Evolutionary conservation across 2,113 vertebrate species (phyloP), one percentile per base, ranked within the genome.

Genomic region (Psittacula cyanocephala): DNA sequence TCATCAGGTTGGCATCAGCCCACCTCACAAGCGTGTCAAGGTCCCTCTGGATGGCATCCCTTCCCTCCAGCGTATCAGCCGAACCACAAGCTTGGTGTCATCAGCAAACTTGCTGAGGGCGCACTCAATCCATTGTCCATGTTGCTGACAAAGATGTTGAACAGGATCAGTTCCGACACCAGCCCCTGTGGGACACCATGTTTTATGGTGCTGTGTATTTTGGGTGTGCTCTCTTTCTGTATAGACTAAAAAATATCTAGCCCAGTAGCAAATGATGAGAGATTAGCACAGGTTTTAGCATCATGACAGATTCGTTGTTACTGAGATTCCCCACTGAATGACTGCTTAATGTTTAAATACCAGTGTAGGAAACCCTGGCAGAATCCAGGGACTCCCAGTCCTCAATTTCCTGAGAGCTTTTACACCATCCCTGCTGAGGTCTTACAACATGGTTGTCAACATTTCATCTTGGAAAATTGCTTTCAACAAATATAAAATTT

Each of bases 371-470:
- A 91, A 39, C 3, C 5, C 11, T 63, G 35, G 25, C 16, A 82
- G 67, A 62, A 63, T 39, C 72, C 29, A 50, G 37, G 64, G 20
- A 4, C 6, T 76, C 64, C 25, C 28, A 70, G 19, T 63, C 13
- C 17, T 81, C 37, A 9, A 0, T 50, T 16, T 43, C 35, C 33
- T 55, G 9, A 68, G 16, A 64, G 6, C 6, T 91, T 94, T 62
- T 39, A 55, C 1, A 6, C 17, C 0, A 0, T 11, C 18, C 7
- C 18, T 69, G 23, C 17, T 44, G 65, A 50, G 46, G 6, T 50
- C 39, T 35, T 35, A 35, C 3, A 7, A 70, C 0, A 1, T 31
- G 17, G 13, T 17, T 71, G 10, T 5, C 29, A 76, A n/a, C 13
- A 46, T 91, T 74, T 81, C 15, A 17, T 46, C 28, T 71, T 12